phyloP scores from a whole-genome alignment of 2,888 invertebrate genomes.

The Folsomia manolachei region DNA sequence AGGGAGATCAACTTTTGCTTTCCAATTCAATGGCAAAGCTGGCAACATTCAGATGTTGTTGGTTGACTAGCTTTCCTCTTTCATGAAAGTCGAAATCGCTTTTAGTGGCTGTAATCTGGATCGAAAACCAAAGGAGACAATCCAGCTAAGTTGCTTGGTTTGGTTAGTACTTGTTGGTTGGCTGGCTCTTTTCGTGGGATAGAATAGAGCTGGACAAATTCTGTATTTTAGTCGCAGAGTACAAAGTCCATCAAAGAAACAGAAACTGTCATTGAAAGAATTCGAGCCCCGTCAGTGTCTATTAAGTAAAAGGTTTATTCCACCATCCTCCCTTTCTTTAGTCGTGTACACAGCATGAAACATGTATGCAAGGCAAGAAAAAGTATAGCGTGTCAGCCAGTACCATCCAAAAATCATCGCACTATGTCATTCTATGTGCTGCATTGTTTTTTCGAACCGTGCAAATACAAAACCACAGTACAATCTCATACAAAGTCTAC shows the following conservation, averaged over 20 bases:
- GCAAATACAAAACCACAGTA: no score
- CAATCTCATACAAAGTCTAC: no score
- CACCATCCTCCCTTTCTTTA: background rate
- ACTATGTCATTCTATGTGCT: no score
- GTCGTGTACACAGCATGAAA: no score
- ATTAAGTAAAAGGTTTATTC: slow-evolving; percentile 17
- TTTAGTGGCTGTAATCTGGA: slow-evolving; percentile 1
- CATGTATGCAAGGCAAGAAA: no score
- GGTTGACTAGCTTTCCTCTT: background rate
- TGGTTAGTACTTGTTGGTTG: background rate
- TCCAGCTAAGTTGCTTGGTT: background rate
- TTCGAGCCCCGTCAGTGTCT: slow-evolving; percentile 12
- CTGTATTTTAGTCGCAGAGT: slow-evolving; percentile 11
- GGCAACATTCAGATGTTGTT: no score
- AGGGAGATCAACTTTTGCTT: background rate
- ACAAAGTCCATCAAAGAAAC: slow-evolving; percentile 5
- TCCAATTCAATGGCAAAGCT: background rate
- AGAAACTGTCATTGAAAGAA: slow-evolving; percentile 16
- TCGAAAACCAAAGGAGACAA: slow-evolving; percentile 4
- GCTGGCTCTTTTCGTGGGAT: no score
- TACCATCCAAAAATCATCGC: background rate
- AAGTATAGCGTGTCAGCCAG: background rate
- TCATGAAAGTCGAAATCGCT: background rate
- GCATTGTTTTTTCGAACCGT: no score
- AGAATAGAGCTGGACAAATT: background rate